These are phyloP conservation scores for Phenacoccus solenopsis DNA, from an alignment of 1,140 invertebrate genomes.

Conservation along the genomic window DNA sequence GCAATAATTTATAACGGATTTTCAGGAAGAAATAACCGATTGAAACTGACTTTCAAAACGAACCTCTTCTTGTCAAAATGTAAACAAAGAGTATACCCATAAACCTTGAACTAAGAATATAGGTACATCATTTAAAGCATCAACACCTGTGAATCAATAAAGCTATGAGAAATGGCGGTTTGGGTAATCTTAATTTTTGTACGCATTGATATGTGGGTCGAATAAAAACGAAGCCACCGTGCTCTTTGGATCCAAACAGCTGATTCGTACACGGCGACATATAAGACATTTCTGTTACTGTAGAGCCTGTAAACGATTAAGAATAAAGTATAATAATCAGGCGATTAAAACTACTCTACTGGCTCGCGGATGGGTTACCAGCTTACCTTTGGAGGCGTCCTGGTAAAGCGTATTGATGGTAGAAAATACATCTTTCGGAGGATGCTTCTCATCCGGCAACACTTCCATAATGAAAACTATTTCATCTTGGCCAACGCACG, in stretches of 20 bases:
- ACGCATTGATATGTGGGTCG: conserved; percentile 71
- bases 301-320: conserved; percentile 47
- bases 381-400: conserved; percentile 58
- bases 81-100: background rate
- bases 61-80: background rate
- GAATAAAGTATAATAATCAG: conserved; percentile 20
- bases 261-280: conserved; percentile 45
- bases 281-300: conserved; percentile 58
- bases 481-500: conserved; percentile 75
- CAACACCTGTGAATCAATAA: conserved; percentile 64
- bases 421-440: conserved; percentile 65
- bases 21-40: too few relatives aligned
- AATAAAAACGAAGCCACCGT: conserved; percentile 74
- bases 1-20: too few relatives aligned
- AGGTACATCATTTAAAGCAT: too few relatives aligned
- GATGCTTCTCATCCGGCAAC: conserved; percentile 48
- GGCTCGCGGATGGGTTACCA: background rate
- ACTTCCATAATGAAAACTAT: conserved; percentile 65
- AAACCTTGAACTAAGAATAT: too few relatives aligned
- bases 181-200: conserved; percentile 58
- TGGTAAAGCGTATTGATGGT: conserved; percentile 63
- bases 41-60: too few relatives aligned
- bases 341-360: background rate
- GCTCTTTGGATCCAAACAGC: conserved; percentile 65
- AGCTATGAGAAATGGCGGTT: conserved; percentile 63